Percentiles rank a stretch among this genome's conserved stretches.
Conservation (phyloP, 1,140 invertebrate species). For the Mizuhopecten yessoensis region DNA sequence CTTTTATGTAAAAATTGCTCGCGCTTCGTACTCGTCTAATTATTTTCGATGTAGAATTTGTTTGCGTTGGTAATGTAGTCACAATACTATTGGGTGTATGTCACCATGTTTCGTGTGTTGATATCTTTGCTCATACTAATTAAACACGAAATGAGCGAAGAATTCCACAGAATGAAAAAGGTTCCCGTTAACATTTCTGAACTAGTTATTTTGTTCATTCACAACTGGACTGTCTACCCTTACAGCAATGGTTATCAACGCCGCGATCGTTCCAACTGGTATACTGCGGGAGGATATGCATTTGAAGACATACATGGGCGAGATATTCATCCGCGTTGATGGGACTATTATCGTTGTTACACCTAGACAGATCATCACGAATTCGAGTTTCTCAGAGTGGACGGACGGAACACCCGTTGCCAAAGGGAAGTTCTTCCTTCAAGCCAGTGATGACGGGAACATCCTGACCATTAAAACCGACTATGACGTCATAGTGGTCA, state of each 20-base stretch:
- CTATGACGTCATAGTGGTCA: conserved; percentile 56
- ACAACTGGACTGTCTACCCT: not conserved
- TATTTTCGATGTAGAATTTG: too few relatives aligned
- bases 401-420: conserved; percentile 32
- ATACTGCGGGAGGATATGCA: conserved; percentile 43
- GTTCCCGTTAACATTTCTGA: too few relatives aligned
- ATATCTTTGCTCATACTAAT: too few relatives aligned
- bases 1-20: too few relatives aligned
- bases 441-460: not conserved
- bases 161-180: too few relatives aligned
- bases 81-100: too few relatives aligned
- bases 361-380: conserved; percentile 48
- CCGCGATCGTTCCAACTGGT: conserved; percentile 52
- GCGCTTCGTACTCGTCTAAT: too few relatives aligned
- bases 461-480: conserved; percentile 58
- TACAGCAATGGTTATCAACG: conserved; percentile 55
- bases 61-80: too few relatives aligned
- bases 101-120: too few relatives aligned
- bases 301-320: conserved; percentile 53
- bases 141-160: too few relatives aligned
- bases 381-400: conserved; percentile 58
- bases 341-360: conserved; percentile 40
- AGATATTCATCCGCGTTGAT: conserved; percentile 44
- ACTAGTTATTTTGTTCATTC: too few relatives aligned
- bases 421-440: not conserved